Conservation (phyloP, 2,797 vertebrate species). For the Dryobates pubescens region DNA sequence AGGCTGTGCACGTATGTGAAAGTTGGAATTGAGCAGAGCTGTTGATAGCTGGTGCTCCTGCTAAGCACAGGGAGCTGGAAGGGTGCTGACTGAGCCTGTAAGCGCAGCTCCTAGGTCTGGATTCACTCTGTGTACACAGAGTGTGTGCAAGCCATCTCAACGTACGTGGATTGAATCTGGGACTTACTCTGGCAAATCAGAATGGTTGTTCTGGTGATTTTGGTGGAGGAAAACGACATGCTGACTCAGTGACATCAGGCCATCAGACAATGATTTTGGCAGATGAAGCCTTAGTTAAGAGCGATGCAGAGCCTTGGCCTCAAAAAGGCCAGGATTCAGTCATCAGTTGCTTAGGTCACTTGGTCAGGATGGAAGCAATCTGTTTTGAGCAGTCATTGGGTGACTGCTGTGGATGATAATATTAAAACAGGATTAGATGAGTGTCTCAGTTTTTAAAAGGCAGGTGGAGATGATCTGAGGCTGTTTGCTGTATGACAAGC, state of each 20-base stretch:
- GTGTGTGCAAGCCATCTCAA: not conserved
- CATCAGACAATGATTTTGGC: not conserved
- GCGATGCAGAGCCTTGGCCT: not conserved
- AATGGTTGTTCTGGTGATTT: not conserved
- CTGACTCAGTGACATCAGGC: not conserved
- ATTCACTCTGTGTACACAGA: not conserved
- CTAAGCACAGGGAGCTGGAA: not conserved
- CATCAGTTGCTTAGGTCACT: not conserved
- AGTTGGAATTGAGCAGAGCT: not conserved
- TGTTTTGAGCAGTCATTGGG: not conserved
- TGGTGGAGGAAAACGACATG: fast-evolving
- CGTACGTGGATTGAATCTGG: not conserved
- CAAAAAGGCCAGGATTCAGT: not conserved
- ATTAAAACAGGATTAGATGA: not conserved
- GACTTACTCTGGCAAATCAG: not conserved
- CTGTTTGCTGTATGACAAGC: not conserved
- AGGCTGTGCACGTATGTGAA: not conserved
- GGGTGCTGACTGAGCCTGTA: not conserved
- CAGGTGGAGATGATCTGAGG: not conserved
- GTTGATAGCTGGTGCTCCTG: not conserved
- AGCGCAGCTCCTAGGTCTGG: not conserved
- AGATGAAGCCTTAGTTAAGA: not conserved
- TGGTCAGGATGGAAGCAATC: not conserved
- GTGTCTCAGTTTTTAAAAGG: not conserved
- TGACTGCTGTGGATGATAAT: not conserved